A percentile compares a stretch with the other conserved stretches of the same genome.
phyloP scores from a whole-genome alignment of 2,888 invertebrate species.

The Lithophane semibrunnea region DNA sequence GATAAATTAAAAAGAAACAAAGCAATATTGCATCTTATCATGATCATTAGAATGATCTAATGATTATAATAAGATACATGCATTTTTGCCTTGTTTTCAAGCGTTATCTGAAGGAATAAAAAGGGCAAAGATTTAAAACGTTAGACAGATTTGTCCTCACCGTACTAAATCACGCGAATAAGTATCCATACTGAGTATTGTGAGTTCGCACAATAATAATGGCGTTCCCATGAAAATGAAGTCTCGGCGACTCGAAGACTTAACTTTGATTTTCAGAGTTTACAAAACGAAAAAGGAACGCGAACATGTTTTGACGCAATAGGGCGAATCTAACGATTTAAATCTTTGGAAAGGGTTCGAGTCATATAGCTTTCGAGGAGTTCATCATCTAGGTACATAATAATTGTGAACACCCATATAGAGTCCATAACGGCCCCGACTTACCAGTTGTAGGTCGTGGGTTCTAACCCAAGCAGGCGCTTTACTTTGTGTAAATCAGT shows the following conservation, averaged over 20 bases:
- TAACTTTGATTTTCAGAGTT: not conserved
- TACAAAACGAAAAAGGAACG: not conserved
- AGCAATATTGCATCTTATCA: not conserved
- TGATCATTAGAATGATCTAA: too few relatives aligned
- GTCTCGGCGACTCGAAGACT: not conserved
- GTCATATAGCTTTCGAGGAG: not conserved
- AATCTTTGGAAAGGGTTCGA: not conserved
- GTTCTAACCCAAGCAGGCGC: too few relatives aligned
- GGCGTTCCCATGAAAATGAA: not conserved
- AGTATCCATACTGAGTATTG: not conserved
- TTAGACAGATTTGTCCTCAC: not conserved
- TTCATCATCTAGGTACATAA: not conserved
- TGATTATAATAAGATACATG: too few relatives aligned
- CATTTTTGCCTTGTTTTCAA: too few relatives aligned
- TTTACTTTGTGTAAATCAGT: too few relatives aligned
- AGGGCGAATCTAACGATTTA: not conserved
- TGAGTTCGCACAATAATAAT: not conserved
- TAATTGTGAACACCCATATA: not conserved
- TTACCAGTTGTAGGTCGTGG: too few relatives aligned
- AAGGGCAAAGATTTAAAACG: not conserved
- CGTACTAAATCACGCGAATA: not conserved
- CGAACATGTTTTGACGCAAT: not conserved
- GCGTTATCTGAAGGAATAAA: not conserved
- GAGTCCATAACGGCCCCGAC: not conserved
- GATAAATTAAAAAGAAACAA: not conserved